These are phyloP conservation scores for Tympanoctomys barrerae DNA, from an alignment of 2,797 vertebrate species.

Conservation along the genomic window DNA sequence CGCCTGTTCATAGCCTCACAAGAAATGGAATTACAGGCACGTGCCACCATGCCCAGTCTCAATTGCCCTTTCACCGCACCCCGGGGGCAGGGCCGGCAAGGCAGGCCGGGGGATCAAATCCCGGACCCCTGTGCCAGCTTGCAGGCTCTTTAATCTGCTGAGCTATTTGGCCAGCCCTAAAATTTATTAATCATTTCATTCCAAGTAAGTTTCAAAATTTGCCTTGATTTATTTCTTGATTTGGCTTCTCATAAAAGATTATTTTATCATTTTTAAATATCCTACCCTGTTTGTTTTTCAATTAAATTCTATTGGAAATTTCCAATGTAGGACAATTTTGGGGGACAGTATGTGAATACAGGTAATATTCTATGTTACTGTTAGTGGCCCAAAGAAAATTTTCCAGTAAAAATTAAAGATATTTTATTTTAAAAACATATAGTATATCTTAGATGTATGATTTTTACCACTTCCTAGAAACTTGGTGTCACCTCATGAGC, in stretches of 20 bases:
- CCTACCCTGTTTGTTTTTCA: slow-evolving; percentile 67
- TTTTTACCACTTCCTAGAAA: neutral
- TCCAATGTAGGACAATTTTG: slow-evolving; percentile 60
- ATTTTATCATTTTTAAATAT: slow-evolving; percentile 71
- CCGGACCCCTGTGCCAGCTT: no score
- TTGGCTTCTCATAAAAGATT: slow-evolving; percentile 63
- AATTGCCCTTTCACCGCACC: no score
- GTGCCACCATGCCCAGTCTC: no score
- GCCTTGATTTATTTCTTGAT: slow-evolving; percentile 38
- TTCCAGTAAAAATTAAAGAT: slow-evolving; percentile 38
- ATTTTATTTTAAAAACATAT: slow-evolving; percentile 44
- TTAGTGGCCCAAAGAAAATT: slow-evolving; percentile 62
- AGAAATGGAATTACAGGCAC: no score
- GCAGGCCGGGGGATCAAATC: no score
- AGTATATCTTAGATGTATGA: neutral
- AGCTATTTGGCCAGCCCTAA: no score
- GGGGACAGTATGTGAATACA: slow-evolving; percentile 57
- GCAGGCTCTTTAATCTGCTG: no score
- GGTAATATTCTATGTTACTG: slow-evolving; percentile 72
- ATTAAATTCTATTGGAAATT: slow-evolving; percentile 62
- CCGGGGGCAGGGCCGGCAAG: no score
- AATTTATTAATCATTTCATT: neutral
- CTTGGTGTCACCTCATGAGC: neutral
- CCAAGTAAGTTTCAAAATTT: slow-evolving; percentile 19
- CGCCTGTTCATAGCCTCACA: no score